phyloP scores from a whole-genome alignment of 2,113 vertebrate genomes.

The Sus scrofa region T2T-Sscrofa CM000812.6:281348501-281349000 shows the following conservation, averaged over 20 bases:
- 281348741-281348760: neutral
- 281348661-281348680: neutral
- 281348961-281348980: neutral
- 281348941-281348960: neutral
- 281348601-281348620: neutral
- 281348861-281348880: neutral
- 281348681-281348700: neutral
- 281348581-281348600: neutral
- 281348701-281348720: neutral
- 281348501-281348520: neutral
- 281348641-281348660: neutral
- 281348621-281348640: neutral
- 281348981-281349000: neutral
- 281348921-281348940: neutral
- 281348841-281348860: neutral
- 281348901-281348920: neutral
- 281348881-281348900: neutral
- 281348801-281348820: slow-evolving; percentile 20
- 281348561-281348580: neutral
- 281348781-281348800: neutral
- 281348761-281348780: neutral
- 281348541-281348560: neutral
- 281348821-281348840: neutral
- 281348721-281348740: neutral
- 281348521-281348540: neutral